Conservation (phyloP, 1,140 invertebrate genomes). For the Lerema accius region DNA sequence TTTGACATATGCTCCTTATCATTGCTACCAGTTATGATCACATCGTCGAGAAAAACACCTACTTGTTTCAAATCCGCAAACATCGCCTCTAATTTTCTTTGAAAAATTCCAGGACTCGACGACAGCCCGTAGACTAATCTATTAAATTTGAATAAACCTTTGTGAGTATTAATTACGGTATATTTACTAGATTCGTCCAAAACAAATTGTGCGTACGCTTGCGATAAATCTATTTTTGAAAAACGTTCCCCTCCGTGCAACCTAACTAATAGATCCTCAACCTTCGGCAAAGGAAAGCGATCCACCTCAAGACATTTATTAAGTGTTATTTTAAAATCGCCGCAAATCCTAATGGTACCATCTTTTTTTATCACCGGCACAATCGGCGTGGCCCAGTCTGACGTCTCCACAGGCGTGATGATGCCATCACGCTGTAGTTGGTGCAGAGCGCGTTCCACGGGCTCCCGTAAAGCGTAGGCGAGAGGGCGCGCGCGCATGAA, state of each 20-base stretch:
- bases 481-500: constrained; percentile 36
- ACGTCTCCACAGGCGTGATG: not conserved
- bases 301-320: not conserved
- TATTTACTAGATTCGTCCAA: no score
- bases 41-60: no score
- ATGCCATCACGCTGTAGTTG: not conserved
- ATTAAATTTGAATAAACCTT: no score
- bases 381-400: not conserved
- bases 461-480: constrained; percentile 2
- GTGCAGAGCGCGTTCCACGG: not conserved
- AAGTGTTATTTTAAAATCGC: not conserved
- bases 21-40: no score
- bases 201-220: no score
- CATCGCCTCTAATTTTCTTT: no score
- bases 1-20: no score
- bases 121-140: no score
- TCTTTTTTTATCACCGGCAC: not conserved
- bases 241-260: not conserved
- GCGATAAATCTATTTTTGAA: constrained; percentile 15
- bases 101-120: no score
- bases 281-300: not conserved
- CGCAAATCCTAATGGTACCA: not conserved
- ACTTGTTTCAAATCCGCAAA: no score
- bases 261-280: not conserved
- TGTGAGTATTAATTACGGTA: no score